Evolutionary conservation across 2,797 vertebrate genomes (phyloP), one percentile per base, ranked within the genome.

Genomic region (Pangasius krempfi): DNA sequence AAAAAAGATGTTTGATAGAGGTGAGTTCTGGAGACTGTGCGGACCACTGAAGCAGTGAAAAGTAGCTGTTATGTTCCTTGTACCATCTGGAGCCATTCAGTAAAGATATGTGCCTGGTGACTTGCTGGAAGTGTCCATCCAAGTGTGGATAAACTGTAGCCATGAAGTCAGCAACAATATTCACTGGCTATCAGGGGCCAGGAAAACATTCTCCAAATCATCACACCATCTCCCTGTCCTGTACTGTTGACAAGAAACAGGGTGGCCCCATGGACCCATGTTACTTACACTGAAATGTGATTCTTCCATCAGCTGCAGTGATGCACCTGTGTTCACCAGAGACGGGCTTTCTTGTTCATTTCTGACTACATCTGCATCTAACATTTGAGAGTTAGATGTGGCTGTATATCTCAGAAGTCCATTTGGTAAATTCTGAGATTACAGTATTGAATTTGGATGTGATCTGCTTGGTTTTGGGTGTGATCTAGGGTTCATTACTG

Each of bases 21-120:
- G 79, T 60, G 56, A 60, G 33, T 60, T 25, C 30, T 60, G 16
- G 10, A 44, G 5, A 82, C 30, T 62, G 56, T 44, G 12, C 20
- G 10, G 22, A 22, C 56, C 37, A 82, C 8, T 82, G 80, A 62
- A 40, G 80, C 33, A 62, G 54, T 81, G 33, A 82, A 60, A 82
- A 44, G 10, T 60, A 40, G 52, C 16, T 81, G 79, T 81, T 81
- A 25, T 82, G 80, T 56, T 62, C 37, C 56, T 60, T 62, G 80
- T 62, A 25, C 56, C 80, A 44, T 82, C 56, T 60, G 80, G 56
- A 62, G 56, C 56, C 22, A 40, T 40, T 79, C 73, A 72, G 6
- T 33, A 62, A 44, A 13, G 9, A 60, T 13, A 81, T 60, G 30
- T 60, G 54, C 30, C 33, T 81, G 33, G 56, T 16, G 56, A 60